Evolutionary conservation across 2,113 vertebrate species (phyloP).

Genomic region (Oncorhynchus mykiss): DNA sequence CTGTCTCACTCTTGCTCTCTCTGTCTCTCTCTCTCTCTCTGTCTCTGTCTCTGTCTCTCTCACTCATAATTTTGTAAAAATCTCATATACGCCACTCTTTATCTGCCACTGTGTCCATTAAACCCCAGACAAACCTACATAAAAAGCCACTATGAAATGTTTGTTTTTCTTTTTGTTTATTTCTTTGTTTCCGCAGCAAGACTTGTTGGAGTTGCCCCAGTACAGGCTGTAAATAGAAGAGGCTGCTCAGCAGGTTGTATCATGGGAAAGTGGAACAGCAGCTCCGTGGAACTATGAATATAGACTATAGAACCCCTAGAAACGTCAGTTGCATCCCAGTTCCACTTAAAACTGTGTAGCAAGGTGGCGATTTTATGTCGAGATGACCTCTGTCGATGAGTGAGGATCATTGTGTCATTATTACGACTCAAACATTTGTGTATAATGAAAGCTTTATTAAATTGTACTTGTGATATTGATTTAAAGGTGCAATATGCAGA

Average conservation of each 20-base stretch:
- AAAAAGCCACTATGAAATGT: not conserved
- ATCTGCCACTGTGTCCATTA: too few relatives aligned
- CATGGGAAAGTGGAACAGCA: conserved; percentile 4
- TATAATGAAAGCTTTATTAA: too few relatives aligned
- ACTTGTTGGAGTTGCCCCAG: not conserved
- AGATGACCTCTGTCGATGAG: not conserved
- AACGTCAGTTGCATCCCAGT: not conserved
- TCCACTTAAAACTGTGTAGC: not conserved
- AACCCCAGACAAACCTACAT: too few relatives aligned
- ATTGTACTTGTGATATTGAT: too few relatives aligned
- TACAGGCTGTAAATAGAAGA: conserved; percentile 5
- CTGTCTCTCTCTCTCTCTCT: too few relatives aligned
- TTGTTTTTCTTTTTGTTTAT: not conserved
- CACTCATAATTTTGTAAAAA: too few relatives aligned
- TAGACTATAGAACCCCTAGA: not conserved
- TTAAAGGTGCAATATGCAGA: too few relatives aligned
- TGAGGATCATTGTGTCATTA: not conserved
- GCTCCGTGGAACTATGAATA: not conserved
- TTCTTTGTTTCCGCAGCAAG: not conserved
- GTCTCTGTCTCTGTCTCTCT: too few relatives aligned
- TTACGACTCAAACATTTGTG: too few relatives aligned
- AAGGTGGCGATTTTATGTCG: not conserved
- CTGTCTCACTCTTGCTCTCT: too few relatives aligned
- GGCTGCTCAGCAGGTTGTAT: conserved; percentile 2
- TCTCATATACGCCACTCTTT: too few relatives aligned